Percentiles rank a stretch among this genome's conserved stretches.
These are phyloP conservation scores for Bellardia bayeri DNA, from an alignment of 2,888 invertebrate genomes.

Conservation along the genomic window DNA sequence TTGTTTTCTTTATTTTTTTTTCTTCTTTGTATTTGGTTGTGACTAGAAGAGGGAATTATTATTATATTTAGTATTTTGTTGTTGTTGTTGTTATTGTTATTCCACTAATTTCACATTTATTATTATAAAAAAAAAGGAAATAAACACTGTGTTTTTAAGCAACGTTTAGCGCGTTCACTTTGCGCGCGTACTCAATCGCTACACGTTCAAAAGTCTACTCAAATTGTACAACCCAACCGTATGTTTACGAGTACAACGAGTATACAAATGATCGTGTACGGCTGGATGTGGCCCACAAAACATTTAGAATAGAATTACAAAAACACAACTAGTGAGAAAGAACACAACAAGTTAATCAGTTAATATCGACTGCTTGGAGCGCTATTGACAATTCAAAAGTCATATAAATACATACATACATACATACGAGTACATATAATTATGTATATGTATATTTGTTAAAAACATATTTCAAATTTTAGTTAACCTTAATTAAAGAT, in stretches of 20 bases:
- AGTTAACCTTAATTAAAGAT: neutral
- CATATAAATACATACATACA: neutral
- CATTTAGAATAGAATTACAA: slow-evolving; percentile 68
- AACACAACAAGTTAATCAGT: slow-evolving; percentile 25
- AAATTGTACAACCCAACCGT: slow-evolving; percentile 48
- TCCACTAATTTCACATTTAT: slow-evolving; percentile 62
- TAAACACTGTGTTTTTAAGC: slow-evolving; percentile 21
- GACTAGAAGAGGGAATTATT: slow-evolving; percentile 66
- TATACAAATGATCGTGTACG: slow-evolving; percentile 46
- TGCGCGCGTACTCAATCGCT: slow-evolving; percentile 69
- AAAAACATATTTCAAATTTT: neutral
- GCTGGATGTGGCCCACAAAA: slow-evolving; percentile 55
- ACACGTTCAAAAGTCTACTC: slow-evolving; percentile 68
- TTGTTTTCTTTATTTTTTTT: slow-evolving; percentile 34
- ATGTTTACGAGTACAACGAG: slow-evolving; percentile 25
- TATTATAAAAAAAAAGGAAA: slow-evolving; percentile 40
- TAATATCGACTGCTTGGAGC: slow-evolving; percentile 26
- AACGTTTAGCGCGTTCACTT: slow-evolving; percentile 66
- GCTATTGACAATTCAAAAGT: slow-evolving; percentile 11
- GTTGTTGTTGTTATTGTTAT: slow-evolving; percentile 52
- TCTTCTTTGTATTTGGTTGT: slow-evolving; percentile 54
- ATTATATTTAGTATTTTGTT: slow-evolving; percentile 29
- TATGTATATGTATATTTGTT: neutral
- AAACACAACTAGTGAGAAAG: slow-evolving; percentile 52
- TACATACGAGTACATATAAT: too few species aligned